Evolutionary conservation across 2,113 vertebrate genomes (phyloP).

Genomic region (Diadophis punctatus): DNA sequence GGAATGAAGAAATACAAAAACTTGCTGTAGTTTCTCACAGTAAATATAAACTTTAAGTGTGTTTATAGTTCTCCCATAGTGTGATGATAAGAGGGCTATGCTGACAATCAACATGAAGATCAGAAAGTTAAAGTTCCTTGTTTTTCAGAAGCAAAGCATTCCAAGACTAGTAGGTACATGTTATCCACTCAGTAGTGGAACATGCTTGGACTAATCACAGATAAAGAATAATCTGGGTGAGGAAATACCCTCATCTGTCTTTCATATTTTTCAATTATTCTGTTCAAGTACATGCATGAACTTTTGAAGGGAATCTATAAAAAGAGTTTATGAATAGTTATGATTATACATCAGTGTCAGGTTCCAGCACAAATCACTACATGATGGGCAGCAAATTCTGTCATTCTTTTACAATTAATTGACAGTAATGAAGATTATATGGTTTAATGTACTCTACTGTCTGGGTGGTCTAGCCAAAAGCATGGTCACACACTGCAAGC

Average conservation of each 20-base stretch:
- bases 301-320: neutral
- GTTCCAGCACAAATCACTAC: neutral
- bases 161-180: constrained; percentile 32
- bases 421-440: neutral
- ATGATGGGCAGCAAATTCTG: neutral
- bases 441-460: neutral
- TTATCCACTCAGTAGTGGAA: constrained; percentile 25
- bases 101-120: constrained; percentile 12
- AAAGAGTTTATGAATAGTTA: neutral
- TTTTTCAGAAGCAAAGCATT: constrained; percentile 52
- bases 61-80: neutral
- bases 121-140: constrained; percentile 32
- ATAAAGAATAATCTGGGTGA: constrained; percentile 43
- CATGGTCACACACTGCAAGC: neutral
- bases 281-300: constrained; percentile 12
- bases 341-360: neutral
- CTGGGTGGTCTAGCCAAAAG: neutral
- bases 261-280: constrained; percentile 34
- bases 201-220: constrained; percentile 56
- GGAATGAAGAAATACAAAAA: neutral
- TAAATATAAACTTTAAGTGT: neutral
- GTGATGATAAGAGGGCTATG: neutral
- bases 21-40: neutral
- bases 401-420: neutral
- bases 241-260: constrained; percentile 30